Evolutionary conservation across 2,888 invertebrate species (phyloP).

Genomic region (Axea sp.): DNA sequence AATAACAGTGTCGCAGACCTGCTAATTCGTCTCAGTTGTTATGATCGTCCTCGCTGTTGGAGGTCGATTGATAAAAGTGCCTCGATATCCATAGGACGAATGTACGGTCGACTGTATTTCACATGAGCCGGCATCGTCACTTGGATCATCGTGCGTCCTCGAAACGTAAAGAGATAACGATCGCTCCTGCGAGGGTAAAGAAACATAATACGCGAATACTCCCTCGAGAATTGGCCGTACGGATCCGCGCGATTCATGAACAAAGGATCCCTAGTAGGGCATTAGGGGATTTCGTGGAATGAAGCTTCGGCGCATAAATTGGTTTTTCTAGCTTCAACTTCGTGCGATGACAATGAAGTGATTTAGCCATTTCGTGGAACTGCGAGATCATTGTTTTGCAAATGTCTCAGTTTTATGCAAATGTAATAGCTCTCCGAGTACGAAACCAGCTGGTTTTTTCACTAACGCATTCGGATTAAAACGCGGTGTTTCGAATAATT

Average conservation of each 20-base stretch:
- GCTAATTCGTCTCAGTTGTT: conserved; percentile 1
- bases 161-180: conserved; percentile 75
- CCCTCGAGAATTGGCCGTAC: conserved; percentile 70
- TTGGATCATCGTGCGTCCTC: conserved; percentile 50
- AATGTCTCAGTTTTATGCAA: no score
- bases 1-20: no score
- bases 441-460: no score
- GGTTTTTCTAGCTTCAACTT: conserved; percentile 51
- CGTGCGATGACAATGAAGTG: conserved; percentile 50
- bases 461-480: no score
- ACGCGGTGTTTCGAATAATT: no score
- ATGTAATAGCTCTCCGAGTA: no score
- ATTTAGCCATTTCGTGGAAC: conserved; percentile 39
- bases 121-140: conserved; percentile 39
- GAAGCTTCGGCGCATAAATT: conserved; percentile 56
- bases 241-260: conserved; percentile 66
- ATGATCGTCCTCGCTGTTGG: background rate
- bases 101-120: conserved; percentile 34
- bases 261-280: conserved; percentile 67
- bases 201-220: conserved; percentile 74
- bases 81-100: conserved; percentile 24
- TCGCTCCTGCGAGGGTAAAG: conserved; percentile 70
- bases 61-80: conserved; percentile 38
- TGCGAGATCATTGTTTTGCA: conserved; percentile 3
- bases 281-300: conserved; percentile 62